Conservation (phyloP, 2,113 vertebrate species). For the Muntiacus muntjak region DNA sequence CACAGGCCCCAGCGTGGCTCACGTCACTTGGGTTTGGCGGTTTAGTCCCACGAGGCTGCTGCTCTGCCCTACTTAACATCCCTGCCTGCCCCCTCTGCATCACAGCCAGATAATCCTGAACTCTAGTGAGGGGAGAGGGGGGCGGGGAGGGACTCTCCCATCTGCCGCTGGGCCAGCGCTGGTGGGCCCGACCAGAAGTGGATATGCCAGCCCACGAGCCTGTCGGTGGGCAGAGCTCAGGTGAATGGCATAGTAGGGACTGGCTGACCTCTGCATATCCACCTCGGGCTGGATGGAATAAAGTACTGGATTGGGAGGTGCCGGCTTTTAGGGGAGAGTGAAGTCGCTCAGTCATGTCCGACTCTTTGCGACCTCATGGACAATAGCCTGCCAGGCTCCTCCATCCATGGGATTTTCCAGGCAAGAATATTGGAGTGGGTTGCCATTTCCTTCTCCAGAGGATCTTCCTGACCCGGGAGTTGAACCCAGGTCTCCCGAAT, state of each 20-base stretch:
- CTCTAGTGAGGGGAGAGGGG: not conserved
- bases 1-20: not conserved
- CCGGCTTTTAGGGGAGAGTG: not conserved
- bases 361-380: not conserved
- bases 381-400: not conserved
- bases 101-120: not conserved
- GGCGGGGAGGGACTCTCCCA: not conserved
- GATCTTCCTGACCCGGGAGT: not conserved
- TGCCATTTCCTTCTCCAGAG: not conserved
- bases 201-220: rapidly evolving
- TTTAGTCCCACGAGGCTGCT: not conserved
- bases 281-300: no score
- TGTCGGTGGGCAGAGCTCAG: not conserved
- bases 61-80: not conserved
- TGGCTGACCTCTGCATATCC: rapidly evolving
- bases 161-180: not conserved
- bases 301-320: not conserved
- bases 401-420: not conserved
- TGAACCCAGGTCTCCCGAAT: rapidly evolving
- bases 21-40: not conserved
- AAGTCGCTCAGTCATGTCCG: not conserved
- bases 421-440: not conserved
- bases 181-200: rapidly evolving
- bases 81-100: not conserved
- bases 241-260: not conserved